These are phyloP conservation scores for Crypturellus undulatus DNA, from an alignment of 2,113 vertebrate species.

Conservation along the genomic window DNA sequence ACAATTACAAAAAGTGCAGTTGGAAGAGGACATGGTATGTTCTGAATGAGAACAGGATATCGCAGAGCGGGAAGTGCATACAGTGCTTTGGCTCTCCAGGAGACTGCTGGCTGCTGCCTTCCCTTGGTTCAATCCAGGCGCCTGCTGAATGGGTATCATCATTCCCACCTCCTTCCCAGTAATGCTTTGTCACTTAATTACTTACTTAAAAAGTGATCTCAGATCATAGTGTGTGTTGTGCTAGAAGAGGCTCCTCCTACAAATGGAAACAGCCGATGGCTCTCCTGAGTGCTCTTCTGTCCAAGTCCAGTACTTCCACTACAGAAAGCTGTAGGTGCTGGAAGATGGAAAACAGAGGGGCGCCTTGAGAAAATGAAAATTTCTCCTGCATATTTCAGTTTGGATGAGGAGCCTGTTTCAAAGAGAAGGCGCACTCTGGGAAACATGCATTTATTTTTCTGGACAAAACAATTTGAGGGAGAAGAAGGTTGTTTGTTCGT, in stretches of 20 bases:
- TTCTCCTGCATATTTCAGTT: neutral
- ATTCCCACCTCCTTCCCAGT: constrained; percentile 5
- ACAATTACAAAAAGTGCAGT: neutral
- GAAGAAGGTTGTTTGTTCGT: neutral
- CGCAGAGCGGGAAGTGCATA: neutral
- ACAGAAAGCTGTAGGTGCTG: neutral
- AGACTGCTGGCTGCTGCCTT: neutral
- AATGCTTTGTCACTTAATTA: constrained; percentile 3
- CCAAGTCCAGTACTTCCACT: neutral
- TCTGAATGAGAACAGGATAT: neutral
- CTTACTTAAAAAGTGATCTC: neutral
- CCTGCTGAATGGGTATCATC: constrained; percentile 27
- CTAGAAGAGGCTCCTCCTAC: neutral
- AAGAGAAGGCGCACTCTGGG: neutral
- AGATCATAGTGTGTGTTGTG: neutral
- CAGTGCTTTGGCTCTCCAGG: neutral
- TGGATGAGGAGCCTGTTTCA: neutral
- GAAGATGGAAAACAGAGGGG: neutral
- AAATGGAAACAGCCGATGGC: neutral
- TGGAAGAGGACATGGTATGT: neutral
- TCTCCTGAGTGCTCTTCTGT: neutral
- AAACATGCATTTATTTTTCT: neutral
- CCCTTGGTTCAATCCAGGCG: neutral
- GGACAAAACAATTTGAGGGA: neutral
- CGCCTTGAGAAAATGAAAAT: neutral